Percentiles rank a stretch among this genome's conserved stretches.
Evolutionary conservation across 2,113 vertebrate genomes (phyloP).

Genomic region (Mesembrinibis cayennensis): DNA sequence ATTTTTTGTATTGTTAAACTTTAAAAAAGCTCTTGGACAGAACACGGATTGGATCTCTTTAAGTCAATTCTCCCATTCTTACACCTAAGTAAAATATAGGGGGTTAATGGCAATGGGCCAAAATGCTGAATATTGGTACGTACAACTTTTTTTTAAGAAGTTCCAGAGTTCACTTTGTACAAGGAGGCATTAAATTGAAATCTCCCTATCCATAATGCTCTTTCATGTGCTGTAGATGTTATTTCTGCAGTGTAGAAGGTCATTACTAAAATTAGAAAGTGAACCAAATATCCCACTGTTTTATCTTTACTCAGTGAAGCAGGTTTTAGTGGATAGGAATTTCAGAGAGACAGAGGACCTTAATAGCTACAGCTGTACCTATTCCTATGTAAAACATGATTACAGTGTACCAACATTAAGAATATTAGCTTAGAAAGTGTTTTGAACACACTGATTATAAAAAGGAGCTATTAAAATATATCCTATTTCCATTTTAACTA

Average conservation of each 20-base stretch:
- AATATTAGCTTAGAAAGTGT: not conserved
- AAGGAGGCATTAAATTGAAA: not conserved
- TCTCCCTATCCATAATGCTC: not conserved
- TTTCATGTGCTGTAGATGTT: not conserved
- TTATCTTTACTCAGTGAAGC: not conserved
- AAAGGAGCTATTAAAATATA: not conserved
- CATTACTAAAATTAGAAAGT: not conserved
- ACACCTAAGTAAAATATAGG: not conserved
- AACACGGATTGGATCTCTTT: not conserved
- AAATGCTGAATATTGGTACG: not conserved
- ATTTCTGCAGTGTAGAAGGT: not conserved
- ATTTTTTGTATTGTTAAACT: not conserved
- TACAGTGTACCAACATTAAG: not conserved
- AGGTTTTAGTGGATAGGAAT: not conserved
- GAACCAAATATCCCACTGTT: not conserved
- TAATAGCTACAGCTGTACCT: not conserved
- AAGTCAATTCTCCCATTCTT: not conserved
- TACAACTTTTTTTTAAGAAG: not conserved
- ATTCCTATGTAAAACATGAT: not conserved
- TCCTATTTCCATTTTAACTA: not conserved
- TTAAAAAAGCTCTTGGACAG: not conserved
- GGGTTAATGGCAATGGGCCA: fast-evolving
- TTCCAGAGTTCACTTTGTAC: not conserved
- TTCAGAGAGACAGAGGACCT: not conserved
- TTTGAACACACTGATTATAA: not conserved